Evolutionary conservation across 37 sponge, comb jelly and placozoan genomes (phyloP), one percentile per base, ranked within the genome.

Genomic region (Axinella damicornis): DNA sequence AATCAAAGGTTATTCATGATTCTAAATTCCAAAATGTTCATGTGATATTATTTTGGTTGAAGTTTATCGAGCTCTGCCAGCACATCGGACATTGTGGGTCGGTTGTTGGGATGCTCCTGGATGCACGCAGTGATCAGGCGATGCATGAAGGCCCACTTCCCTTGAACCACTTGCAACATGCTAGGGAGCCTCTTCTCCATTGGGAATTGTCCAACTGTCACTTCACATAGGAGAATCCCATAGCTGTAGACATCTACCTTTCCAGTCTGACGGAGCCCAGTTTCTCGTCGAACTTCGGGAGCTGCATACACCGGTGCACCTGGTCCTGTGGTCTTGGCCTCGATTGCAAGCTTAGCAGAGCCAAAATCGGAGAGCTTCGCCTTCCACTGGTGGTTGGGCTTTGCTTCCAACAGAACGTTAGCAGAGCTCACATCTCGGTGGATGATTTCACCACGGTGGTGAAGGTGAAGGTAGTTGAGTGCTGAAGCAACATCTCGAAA

Each of bases 301-400:
- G 93, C 89, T 39, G 81, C 74, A 39, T 93, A 93, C 39, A 85
- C 69, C 11, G 60, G 38, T 57, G 81, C 81, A 39, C 93, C 93
- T 16, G 84, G 85, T 17, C 74, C 84, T 39, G 46, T 38, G 14
- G 93, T 88, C 6, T 37, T 14, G 0, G 80, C 69, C 11, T 74
- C 35, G n/a, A 60, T 57, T 19, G 73, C 64, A 30, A 88, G 62
- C 57, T 93, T 93, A 58, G 93, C 89, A 38, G 93, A 85, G 11
- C 93, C 93, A 76, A 88, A 93, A 66, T 93, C 93, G 12, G 85
- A 84, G 33, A 93, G 67, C 68, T 93, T 92, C 14, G 88, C 85
- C 15, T 54, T 66, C 93, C 93, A 87, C 38, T 56, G 60, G 52
- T 73, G 11, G 40, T 79, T 66, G 27, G 58, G 33, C 25, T 32